Evolutionary conservation across 2,888 invertebrate genomes (phyloP).

Genomic region (Epinotia ramella): DNA sequence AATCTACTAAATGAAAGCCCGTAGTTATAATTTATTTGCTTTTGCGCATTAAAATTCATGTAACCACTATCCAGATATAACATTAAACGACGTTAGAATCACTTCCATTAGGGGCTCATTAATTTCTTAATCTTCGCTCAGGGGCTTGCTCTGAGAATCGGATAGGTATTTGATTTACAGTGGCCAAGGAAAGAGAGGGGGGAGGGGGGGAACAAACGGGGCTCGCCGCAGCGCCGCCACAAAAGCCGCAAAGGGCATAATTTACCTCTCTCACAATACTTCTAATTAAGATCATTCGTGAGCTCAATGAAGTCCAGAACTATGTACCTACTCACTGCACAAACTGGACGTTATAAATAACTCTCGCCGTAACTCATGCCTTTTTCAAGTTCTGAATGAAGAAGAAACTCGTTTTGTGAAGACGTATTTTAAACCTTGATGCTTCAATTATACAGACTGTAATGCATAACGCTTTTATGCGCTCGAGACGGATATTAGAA

Average conservation of each 20-base stretch:
- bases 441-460: slow-evolving; percentile 57
- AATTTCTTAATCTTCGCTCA: slow-evolving; percentile 79
- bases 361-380: slow-evolving; percentile 77
- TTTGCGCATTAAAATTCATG: slow-evolving; percentile 60
- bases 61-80: slow-evolving; percentile 50
- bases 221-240: slow-evolving; percentile 57
- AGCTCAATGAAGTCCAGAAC: slow-evolving; percentile 72
- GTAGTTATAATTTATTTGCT: slow-evolving; percentile 64
- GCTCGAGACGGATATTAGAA: slow-evolving; percentile 60
- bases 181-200: slow-evolving; percentile 48
- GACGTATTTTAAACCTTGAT: slow-evolving; percentile 58
- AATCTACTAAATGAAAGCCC: slow-evolving; percentile 38
- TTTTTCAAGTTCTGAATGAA: slow-evolving; percentile 68
- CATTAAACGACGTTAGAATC: slow-evolving; percentile 60
- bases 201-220: slow-evolving; percentile 49
- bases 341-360: slow-evolving; percentile 82
- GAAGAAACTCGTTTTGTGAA: slow-evolving; percentile 52
- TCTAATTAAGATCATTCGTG: slow-evolving; percentile 84
- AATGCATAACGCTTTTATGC: slow-evolving; percentile 50
- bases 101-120: slow-evolving; percentile 80
- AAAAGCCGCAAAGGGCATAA: slow-evolving; percentile 70
- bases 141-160: slow-evolving; percentile 67
- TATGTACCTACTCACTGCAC: slow-evolving; percentile 69
- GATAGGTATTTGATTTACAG: slow-evolving; percentile 77
- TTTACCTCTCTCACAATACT: slow-evolving; percentile 79